phyloP scores from a whole-genome alignment of 2,888 invertebrate genomes.

The Dicyrtomina minuta region DNA sequence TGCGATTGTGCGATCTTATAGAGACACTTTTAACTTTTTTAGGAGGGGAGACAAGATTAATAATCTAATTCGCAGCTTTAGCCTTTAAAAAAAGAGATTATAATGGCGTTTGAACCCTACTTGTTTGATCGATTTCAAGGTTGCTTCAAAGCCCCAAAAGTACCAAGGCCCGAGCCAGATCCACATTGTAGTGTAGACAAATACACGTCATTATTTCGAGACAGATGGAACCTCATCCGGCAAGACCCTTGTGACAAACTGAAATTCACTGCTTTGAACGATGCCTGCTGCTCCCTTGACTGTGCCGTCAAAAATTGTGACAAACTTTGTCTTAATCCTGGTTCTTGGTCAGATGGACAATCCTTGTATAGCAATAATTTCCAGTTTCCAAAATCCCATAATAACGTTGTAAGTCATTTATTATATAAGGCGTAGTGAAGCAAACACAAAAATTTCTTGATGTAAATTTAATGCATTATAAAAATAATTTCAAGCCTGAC shows the following conservation, averaged over 20 bases:
- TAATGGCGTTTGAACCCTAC: constrained; percentile 46
- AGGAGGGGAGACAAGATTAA: no score
- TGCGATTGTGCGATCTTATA: no score
- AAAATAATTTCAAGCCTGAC: no score
- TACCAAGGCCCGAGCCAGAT: neutral
- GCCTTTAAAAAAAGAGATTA: no score
- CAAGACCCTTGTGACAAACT: constrained; percentile 30
- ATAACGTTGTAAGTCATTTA: constrained; percentile 28
- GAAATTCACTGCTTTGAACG: neutral
- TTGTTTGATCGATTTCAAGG: constrained; percentile 34
- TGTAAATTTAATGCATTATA: no score
- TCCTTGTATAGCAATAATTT: constrained; percentile 30
- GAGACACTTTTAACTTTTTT: no score
- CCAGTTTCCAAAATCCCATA: constrained; percentile 27
- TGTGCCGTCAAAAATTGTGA: neutral
- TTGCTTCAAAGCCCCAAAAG: constrained; percentile 33
- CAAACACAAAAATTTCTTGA: no score
- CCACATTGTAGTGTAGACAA: constrained; percentile 39
- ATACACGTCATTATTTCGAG: constrained; percentile 35
- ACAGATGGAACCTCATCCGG: constrained; percentile 42
- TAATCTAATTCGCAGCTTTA: no score
- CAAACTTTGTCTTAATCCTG: constrained; percentile 16
- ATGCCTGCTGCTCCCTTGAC: neutral
- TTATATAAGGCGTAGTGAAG: neutral
- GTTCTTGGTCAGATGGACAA: constrained; percentile 16